Evolutionary conservation across 2,113 vertebrate genomes (phyloP).

Genomic region (Lagenorhynchus albirostris): DNA sequence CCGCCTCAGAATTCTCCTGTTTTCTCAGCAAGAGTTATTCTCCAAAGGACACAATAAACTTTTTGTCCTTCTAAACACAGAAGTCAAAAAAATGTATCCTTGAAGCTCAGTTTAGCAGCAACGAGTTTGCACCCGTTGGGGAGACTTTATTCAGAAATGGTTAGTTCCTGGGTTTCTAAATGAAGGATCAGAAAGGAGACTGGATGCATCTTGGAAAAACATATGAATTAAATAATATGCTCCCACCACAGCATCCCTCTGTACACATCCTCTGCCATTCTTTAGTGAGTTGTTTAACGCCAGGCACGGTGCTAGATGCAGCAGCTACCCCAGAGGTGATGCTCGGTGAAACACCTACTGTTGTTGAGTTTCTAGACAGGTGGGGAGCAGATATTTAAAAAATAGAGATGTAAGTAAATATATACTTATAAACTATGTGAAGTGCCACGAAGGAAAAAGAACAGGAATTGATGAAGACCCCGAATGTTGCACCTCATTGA

Average conservation of each 20-base stretch:
- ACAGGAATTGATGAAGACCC: not conserved
- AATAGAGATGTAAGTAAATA: not conserved
- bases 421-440: not conserved
- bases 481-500: not conserved
- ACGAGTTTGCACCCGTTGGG: slow-evolving; percentile 47
- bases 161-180: slow-evolving; percentile 64
- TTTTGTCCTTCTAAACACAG: slow-evolving; percentile 70
- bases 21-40: slow-evolving; percentile 74
- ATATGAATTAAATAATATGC: not conserved
- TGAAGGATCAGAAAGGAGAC: not conserved
- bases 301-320: not conserved
- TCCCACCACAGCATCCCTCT: not conserved
- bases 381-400: not conserved
- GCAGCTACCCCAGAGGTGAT: not conserved
- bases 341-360: not conserved
- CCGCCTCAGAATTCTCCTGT: slow-evolving; percentile 57
- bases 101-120: slow-evolving; percentile 71
- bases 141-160: slow-evolving; percentile 65
- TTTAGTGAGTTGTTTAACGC: not conserved
- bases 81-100: slow-evolving; percentile 70
- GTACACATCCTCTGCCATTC: not conserved
- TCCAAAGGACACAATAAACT: slow-evolving; percentile 77
- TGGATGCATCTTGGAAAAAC: not conserved
- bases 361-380: not conserved
- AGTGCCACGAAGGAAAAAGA: not conserved